Evolutionary conservation across 2,888 invertebrate genomes (phyloP).

Genomic region (Pseudolycoriella hygida): DNA sequence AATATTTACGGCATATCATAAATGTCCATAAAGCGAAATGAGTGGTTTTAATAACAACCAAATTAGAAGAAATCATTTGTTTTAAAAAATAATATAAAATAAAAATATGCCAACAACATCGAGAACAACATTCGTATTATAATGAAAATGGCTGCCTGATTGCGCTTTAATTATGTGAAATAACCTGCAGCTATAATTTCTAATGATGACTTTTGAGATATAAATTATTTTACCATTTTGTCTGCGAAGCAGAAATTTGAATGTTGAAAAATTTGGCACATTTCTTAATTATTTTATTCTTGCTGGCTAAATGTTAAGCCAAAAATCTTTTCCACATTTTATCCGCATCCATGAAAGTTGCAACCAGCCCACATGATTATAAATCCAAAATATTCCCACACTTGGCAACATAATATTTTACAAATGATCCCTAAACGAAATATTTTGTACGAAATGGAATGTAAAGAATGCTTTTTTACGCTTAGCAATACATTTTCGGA

Average conservation of each 20-base stretch:
- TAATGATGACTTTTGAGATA: background rate
- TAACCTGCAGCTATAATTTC: background rate
- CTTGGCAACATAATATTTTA: constrained; percentile 1
- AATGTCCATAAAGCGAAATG: background rate
- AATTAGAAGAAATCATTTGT: too few species aligned
- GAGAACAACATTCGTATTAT: background rate
- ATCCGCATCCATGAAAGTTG: too few species aligned
- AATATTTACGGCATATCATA: background rate
- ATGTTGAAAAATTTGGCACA: background rate
- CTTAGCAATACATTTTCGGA: too few species aligned
- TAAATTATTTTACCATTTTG: background rate
- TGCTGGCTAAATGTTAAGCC: background rate
- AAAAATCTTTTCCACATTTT: background rate
- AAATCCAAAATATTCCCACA: constrained; percentile 2
- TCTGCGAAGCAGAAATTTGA: background rate
- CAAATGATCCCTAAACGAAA: constrained; percentile 3
- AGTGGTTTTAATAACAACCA: background rate
- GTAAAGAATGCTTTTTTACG: background rate
- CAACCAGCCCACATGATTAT: background rate
- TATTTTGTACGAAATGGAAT: constrained; percentile 1
- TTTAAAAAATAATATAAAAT: too few species aligned
- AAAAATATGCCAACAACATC: too few species aligned
- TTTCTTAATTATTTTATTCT: background rate
- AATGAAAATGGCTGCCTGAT: constrained; percentile 4
- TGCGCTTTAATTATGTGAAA: constrained; percentile 3